These are phyloP conservation scores for Mactromeris polynyma DNA, from an alignment of 2,888 invertebrate species.

Conservation along the genomic window DNA sequence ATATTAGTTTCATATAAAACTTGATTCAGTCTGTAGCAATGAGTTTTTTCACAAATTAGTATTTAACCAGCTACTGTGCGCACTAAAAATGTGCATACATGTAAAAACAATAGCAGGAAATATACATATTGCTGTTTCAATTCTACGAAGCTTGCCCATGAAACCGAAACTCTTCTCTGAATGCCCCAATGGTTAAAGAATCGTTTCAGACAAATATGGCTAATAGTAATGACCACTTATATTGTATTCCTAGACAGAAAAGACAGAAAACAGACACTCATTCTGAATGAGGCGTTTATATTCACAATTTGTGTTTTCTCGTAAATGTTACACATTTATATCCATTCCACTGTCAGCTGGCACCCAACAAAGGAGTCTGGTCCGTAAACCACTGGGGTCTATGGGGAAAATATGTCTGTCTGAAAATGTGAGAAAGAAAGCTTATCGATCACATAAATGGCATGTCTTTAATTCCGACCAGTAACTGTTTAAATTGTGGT, in stretches of 20 bases:
- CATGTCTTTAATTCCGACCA: not conserved
- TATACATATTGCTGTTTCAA: no score
- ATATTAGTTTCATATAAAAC: no score
- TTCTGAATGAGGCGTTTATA: slow-evolving; percentile 16
- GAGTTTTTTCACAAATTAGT: no score
- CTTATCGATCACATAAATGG: not conserved
- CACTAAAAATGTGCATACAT: no score
- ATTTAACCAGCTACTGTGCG: no score
- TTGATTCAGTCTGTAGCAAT: no score
- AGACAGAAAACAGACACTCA: slow-evolving; percentile 10
- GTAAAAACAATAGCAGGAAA: no score
- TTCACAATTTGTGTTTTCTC: slow-evolving; percentile 21
- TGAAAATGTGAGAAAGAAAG: slow-evolving; percentile 18
- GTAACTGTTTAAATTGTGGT: slow-evolving; percentile 10
- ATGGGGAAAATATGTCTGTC: slow-evolving; percentile 11
- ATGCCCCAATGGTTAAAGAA: not conserved
- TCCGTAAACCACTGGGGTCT: not conserved
- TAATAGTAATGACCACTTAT: slow-evolving; percentile 7
- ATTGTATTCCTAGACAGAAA: not conserved
- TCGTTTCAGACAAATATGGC: not conserved
- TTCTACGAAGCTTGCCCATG: not conserved
- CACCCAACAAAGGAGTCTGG: not conserved
- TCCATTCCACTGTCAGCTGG: not conserved
- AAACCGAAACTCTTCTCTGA: not conserved
- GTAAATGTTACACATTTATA: slow-evolving; percentile 1